phyloP scores from a whole-genome alignment of 1,140 invertebrate species.

The Meteorus sp. region DNA sequence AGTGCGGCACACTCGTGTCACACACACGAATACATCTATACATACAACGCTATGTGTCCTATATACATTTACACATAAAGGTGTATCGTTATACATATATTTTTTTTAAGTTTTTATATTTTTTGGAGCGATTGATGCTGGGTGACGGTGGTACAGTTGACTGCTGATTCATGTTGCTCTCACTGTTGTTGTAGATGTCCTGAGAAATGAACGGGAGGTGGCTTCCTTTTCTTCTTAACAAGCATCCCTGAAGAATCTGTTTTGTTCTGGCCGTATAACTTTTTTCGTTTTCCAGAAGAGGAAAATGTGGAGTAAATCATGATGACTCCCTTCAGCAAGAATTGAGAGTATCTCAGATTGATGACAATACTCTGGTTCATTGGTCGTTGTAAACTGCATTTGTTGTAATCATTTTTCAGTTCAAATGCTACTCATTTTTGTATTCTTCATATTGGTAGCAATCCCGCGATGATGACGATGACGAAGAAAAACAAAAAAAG shows the following conservation, averaged over 20 bases:
- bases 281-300: too few relatives aligned
- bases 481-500: slow-evolving; percentile 12
- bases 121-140: slow-evolving; percentile 17
- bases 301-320: not conserved
- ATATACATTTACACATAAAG: slow-evolving; percentile 42
- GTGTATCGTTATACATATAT: slow-evolving; percentile 7
- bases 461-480: not conserved
- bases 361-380: too few relatives aligned
- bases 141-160: slow-evolving; percentile 19
- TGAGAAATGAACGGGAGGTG: not conserved
- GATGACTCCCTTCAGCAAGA: not conserved
- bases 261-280: too few relatives aligned
- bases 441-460: not conserved
- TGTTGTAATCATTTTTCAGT: too few relatives aligned
- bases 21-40: slow-evolving; percentile 29
- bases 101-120: not conserved
- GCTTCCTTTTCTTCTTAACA: too few relatives aligned
- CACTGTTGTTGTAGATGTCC: not conserved
- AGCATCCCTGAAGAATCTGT: too few relatives aligned
- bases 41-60: slow-evolving; percentile 38
- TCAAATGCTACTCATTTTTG: not conserved
- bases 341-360: too few relatives aligned
- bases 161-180: not conserved
- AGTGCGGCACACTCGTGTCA: slow-evolving; percentile 31
- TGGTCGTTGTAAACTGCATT: too few relatives aligned